These are phyloP conservation scores for Mesorhabditis spiculigera DNA, from an alignment of 2,888 invertebrate genomes.

Conservation along the genomic window DNA sequence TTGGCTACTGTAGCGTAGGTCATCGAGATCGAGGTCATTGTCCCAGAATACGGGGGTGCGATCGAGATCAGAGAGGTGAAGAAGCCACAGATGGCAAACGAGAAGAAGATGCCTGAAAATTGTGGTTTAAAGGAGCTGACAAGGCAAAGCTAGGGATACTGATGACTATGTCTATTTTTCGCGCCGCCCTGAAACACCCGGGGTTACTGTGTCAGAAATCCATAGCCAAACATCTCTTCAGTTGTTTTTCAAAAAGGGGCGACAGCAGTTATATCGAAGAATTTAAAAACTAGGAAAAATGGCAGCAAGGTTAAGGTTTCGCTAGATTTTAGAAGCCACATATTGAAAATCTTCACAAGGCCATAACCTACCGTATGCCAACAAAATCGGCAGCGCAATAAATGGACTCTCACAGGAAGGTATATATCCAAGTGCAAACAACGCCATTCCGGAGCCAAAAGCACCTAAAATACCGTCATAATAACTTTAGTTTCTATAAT, in stretches of 20 bases:
- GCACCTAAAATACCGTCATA: background rate
- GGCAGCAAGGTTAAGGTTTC: no score
- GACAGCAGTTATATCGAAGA: no score
- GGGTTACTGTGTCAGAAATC: no score
- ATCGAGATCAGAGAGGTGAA: constrained; percentile 22
- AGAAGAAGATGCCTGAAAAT: constrained; percentile 12
- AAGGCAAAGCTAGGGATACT: background rate
- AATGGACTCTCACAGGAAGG: background rate
- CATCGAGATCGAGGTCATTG: constrained; percentile 17
- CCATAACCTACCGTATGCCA: background rate
- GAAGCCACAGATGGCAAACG: constrained; percentile 17
- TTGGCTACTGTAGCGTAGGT: constrained; percentile 4
- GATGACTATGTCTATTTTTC: background rate
- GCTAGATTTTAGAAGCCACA: no score
- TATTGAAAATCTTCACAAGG: no score
- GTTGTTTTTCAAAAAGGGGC: no score
- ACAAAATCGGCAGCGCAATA: background rate
- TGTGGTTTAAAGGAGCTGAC: no score
- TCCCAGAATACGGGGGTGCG: constrained; percentile 23
- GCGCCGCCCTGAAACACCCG: no score
- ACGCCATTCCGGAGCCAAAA: background rate
- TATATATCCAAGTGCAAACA: background rate
- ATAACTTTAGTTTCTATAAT: background rate
- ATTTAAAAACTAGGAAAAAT: no score
- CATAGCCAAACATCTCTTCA: no score